phyloP scores from a whole-genome alignment of 2,797 vertebrate genomes.

The Stomatorhinus walkeri region DNA sequence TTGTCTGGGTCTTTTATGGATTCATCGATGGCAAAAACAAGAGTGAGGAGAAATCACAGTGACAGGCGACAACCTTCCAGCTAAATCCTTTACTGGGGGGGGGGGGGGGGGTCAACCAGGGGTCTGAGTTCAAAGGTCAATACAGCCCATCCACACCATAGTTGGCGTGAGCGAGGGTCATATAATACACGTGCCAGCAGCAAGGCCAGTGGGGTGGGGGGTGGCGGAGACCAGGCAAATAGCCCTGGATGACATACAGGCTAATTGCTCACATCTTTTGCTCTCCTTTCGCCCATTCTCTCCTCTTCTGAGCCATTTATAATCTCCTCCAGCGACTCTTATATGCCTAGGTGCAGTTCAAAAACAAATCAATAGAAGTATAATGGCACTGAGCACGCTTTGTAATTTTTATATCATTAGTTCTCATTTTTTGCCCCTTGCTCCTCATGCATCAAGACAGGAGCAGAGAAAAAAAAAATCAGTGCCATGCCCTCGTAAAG shows the following conservation, averaged over 20 bases:
- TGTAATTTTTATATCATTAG: conserved; percentile 98
- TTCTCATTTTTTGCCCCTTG: conserved; percentile 65
- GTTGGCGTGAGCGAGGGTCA: background rate
- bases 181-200: background rate
- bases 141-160: conserved; percentile 3
- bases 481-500: conserved; percentile 80
- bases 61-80: conserved; percentile 15
- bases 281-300: background rate
- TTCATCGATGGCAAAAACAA: background rate
- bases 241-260: background rate
- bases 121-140: conserved; percentile 30
- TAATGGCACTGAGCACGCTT: conserved; percentile 92
- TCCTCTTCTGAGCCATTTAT: conserved; percentile 42
- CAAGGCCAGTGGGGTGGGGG: background rate
- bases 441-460: conserved; percentile 80
- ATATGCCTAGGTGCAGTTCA: conserved; percentile 88
- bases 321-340: conserved; percentile 60
- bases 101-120: conserved; percentile 21
- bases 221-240: background rate
- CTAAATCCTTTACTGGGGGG: conserved; percentile 20
- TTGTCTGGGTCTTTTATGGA: conserved; percentile 1
- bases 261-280: background rate
- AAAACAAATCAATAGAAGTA: conserved; percentile 95
- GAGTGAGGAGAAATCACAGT: conserved; percentile 18
- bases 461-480: conserved; percentile 33